phyloP scores from a whole-genome alignment of 2,113 vertebrate species.

The Colossoma macropomum region DNA sequence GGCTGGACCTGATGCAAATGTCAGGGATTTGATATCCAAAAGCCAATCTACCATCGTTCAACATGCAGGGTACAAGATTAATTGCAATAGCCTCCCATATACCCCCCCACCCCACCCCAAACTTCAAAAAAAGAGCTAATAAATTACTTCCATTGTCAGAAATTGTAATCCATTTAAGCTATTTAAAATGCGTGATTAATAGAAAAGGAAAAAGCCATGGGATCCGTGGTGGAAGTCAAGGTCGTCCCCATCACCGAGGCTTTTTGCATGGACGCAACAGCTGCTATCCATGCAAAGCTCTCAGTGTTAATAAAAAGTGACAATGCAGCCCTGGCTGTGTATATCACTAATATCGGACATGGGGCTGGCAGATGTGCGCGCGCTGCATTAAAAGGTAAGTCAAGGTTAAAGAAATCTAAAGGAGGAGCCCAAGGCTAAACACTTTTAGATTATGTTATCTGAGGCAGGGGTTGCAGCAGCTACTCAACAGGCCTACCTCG shows the following conservation, averaged over 20 bases:
- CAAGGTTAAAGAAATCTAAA: constrained; percentile 83
- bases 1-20: constrained; percentile 62
- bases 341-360: constrained; percentile 81
- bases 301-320: constrained; percentile 83
- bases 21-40: constrained; percentile 66
- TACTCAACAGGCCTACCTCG: constrained; percentile 66
- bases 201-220: constrained; percentile 70
- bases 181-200: constrained; percentile 80
- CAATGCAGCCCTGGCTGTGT: constrained; percentile 77
- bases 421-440: constrained; percentile 75
- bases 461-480: constrained; percentile 67
- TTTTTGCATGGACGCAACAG: constrained; percentile 85
- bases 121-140: constrained; percentile 58
- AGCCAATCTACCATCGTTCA: constrained; percentile 57
- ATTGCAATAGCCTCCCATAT: constrained; percentile 32
- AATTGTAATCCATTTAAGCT: constrained; percentile 74
- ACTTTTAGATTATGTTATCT: constrained; percentile 78
- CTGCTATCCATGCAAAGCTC: constrained; percentile 91
- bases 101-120: neutral
- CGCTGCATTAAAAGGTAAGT: constrained; percentile 76
- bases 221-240: constrained; percentile 86
- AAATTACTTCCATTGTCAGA: constrained; percentile 72
- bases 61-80: constrained; percentile 59
- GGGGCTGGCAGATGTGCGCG: constrained; percentile 79
- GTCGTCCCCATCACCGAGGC: constrained; percentile 84